Base-by-base conservation (phyloP, 2,113 vertebrate species). In the Lontra canadensis region DNA sequence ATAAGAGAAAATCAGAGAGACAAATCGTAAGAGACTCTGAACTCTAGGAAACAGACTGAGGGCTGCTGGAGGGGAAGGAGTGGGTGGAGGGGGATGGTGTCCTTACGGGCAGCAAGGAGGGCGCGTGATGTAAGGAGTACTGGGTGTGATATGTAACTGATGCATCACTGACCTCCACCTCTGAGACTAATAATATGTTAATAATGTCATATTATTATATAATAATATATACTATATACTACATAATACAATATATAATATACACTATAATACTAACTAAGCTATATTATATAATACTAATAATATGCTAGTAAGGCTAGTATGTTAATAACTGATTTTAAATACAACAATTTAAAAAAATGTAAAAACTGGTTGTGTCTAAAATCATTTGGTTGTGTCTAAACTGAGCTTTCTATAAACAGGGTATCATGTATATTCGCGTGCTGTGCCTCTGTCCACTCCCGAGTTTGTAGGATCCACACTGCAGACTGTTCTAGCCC, bases 401-500 rank as follows among this genome's bases (percentile, higher is more conserved):
- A 14, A 3, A 25, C 12, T 34, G 34, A 39, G 12, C 18, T 39
- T 31, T 7, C 26, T 1, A 1, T 0, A 12, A 13, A n/a, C 1
- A 4, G 63, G 0, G 1, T 17, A 49, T 13, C 4, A 12, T 3
- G 26, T 25, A 1, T 0, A 4, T 5, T 3, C 34, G 13, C 31
- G 18, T 13, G 59, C 6, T 6, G 6, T 7, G 67, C 9, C 74
- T 9, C 1, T 39, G 31, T 12, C 15, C 10, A 29, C 15, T 26
- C 0, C 0, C 8, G 36, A 25, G 63, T 4, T 2, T 36, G 25
- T 13, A 34, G 17, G 52, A 17, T 0, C 61, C 17, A 6, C 2
- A 7, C 1, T 29, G 63, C 52, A 13, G 9, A 7, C 0, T 0
- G 80, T 36, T 7, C 49, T 0, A 3, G 47, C 3, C 2, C 0